Conservation (phyloP, 2,888 invertebrate genomes). For the Prenolepis imparis region DNA sequence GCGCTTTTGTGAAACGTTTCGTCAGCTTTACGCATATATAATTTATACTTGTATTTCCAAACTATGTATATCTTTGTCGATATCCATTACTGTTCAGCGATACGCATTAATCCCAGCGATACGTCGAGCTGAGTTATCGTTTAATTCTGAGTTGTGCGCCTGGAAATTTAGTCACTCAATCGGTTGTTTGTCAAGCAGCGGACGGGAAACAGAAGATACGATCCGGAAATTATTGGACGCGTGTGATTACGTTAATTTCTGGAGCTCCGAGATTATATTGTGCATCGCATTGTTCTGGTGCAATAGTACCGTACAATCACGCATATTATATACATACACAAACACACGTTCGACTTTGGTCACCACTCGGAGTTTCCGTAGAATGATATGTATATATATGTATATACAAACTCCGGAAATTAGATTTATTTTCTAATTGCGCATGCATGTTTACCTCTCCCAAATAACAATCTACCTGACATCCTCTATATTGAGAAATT, state of each 20-base stretch:
- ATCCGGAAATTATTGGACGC: constrained; percentile 56
- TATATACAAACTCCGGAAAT: constrained; percentile 22
- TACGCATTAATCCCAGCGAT: constrained; percentile 30
- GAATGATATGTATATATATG: not conserved
- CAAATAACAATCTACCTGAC: constrained; percentile 23
- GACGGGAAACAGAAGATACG: constrained; percentile 50
- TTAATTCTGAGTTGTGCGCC: constrained; percentile 44
- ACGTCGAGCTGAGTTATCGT: constrained; percentile 47
- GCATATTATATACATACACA: too few species aligned
- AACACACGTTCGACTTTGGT: not conserved
- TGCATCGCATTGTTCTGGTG: constrained; percentile 12
- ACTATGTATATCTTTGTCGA: not conserved
- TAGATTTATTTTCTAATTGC: constrained; percentile 53
- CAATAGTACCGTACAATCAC: constrained; percentile 18
- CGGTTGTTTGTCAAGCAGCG: constrained; percentile 50
- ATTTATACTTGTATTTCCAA: not conserved
- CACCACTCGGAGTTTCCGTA: constrained; percentile 29
- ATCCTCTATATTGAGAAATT: constrained; percentile 36
- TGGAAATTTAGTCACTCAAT: constrained; percentile 50
- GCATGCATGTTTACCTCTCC: constrained; percentile 15
- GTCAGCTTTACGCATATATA: too few species aligned
- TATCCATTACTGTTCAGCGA: constrained; percentile 30
- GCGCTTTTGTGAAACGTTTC: not conserved
- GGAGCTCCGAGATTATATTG: constrained; percentile 43
- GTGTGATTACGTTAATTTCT: constrained; percentile 54